Evolutionary conservation across 2,888 invertebrate species (phyloP).

Genomic region (Emmelina monodactyla): DNA sequence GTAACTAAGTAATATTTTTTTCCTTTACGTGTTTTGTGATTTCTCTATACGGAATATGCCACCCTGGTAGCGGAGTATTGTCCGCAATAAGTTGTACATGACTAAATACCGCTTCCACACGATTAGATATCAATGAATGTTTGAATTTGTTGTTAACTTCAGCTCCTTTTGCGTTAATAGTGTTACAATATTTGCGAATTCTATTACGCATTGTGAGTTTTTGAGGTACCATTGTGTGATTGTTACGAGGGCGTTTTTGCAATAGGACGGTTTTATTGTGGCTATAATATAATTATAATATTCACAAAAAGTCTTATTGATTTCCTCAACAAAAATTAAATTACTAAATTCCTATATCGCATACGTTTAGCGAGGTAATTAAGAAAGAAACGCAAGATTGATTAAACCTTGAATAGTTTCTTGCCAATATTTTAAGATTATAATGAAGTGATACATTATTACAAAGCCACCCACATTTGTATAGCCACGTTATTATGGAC

Average conservation of each 20-base stretch:
- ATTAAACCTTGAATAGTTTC: conserved; percentile 9
- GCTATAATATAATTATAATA: conserved; percentile 15
- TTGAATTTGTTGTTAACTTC: conserved; percentile 62
- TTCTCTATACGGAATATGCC: conserved; percentile 20
- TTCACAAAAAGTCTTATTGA: background rate
- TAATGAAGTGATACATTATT: conserved; percentile 58
- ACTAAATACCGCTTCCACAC: conserved; percentile 51
- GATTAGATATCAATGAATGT: conserved; percentile 58
- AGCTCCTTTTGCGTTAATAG: conserved; percentile 63
- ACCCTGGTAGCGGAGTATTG: conserved; percentile 48
- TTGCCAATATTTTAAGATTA: conserved; percentile 19
- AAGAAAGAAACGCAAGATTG: too few species aligned
- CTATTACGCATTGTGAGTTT: conserved; percentile 57
- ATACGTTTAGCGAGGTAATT: background rate
- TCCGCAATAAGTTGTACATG: conserved; percentile 48
- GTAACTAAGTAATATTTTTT: conserved; percentile 26
- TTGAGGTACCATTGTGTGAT: conserved; percentile 34
- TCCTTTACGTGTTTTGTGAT: too few species aligned
- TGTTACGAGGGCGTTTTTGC: conserved; percentile 40
- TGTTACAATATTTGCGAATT: conserved; percentile 62
- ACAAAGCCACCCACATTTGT: conserved; percentile 62
- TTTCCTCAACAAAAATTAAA: conserved; percentile 14
- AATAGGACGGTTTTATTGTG: conserved; percentile 50
- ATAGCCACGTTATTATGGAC: conserved; percentile 55
- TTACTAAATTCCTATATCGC: conserved; percentile 1